These are phyloP conservation scores for Chaetodon trifascialis DNA, from an alignment of 2,113 vertebrate genomes.

Conservation along the genomic window DNA sequence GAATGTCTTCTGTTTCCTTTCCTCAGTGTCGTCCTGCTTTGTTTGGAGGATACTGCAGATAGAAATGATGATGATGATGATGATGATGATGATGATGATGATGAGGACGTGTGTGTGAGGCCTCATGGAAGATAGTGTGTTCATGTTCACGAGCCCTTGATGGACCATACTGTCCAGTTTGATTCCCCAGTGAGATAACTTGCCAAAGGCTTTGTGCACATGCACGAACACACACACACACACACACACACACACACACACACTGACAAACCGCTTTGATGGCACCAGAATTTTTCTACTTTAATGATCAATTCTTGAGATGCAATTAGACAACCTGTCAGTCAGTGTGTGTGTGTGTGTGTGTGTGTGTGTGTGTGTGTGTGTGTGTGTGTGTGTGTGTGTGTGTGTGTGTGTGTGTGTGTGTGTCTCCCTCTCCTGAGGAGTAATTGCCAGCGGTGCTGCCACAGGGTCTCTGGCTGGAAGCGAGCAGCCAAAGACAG, in stretches of 20 bases:
- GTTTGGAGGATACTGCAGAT: neutral
- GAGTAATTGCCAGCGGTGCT: constrained; percentile 63
- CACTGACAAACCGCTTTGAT: constrained; percentile 40
- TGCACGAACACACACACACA: constrained; percentile 6
- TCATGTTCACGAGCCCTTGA: neutral
- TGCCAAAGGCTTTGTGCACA: neutral
- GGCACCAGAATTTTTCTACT: constrained; percentile 35
- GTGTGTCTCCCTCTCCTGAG: constrained; percentile 43
- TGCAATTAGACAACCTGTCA: constrained; percentile 56
- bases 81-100: neutral
- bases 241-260: constrained; percentile 13
- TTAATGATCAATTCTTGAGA: constrained; percentile 56
- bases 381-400: constrained; percentile 6
- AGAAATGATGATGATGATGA: neutral
- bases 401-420: neutral
- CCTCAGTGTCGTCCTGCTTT: neutral
- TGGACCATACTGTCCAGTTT: neutral
- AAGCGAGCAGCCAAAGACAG: constrained; percentile 25
- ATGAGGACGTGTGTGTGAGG: neutral
- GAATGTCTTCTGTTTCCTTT: too few species aligned
- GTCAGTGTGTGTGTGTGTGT: constrained; percentile 1
- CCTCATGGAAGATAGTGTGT: neutral
- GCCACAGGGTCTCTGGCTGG: constrained; percentile 13
- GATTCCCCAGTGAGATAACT: neutral
- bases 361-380: neutral